These are phyloP conservation scores for Meganola albula DNA, from an alignment of 2,888 invertebrate species.

Conservation along the genomic window DNA sequence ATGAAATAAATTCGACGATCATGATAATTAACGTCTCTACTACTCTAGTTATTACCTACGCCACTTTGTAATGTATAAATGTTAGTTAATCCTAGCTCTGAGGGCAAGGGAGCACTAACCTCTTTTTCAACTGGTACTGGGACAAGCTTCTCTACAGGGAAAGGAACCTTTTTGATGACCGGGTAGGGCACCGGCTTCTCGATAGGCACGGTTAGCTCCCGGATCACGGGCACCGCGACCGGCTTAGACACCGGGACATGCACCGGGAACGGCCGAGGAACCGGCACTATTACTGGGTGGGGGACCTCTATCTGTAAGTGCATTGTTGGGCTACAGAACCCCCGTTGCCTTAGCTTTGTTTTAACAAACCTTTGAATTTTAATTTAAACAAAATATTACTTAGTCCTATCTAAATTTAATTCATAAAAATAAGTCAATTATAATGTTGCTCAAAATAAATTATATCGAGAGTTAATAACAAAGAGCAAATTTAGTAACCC, in stretches of 20 bases:
- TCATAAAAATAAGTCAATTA: too few species aligned
- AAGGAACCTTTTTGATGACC: slow-evolving; percentile 83
- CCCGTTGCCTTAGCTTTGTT: too few species aligned
- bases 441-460: too few species aligned
- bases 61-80: neutral
- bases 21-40: too few species aligned
- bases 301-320: slow-evolving; percentile 82
- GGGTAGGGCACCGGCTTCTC: slow-evolving; percentile 82
- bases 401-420: too few species aligned
- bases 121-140: slow-evolving; percentile 86
- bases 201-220: slow-evolving; percentile 76
- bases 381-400: too few species aligned
- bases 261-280: slow-evolving; percentile 86
- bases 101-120: slow-evolving; percentile 50
- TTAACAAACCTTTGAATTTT: too few species aligned
- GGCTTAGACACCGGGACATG: slow-evolving; percentile 84
- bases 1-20: too few species aligned
- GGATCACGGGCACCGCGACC: slow-evolving; percentile 81
- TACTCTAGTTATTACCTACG: too few species aligned
- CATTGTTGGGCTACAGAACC: slow-evolving; percentile 27
- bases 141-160: slow-evolving; percentile 84
- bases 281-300: slow-evolving; percentile 85
- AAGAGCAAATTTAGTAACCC: too few species aligned
- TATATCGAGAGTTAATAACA: too few species aligned
- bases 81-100: slow-evolving; percentile 3